These are phyloP conservation scores for Enteromius argenteus DNA, from an alignment of 2,797 vertebrate genomes.

Conservation along the genomic window DNA sequence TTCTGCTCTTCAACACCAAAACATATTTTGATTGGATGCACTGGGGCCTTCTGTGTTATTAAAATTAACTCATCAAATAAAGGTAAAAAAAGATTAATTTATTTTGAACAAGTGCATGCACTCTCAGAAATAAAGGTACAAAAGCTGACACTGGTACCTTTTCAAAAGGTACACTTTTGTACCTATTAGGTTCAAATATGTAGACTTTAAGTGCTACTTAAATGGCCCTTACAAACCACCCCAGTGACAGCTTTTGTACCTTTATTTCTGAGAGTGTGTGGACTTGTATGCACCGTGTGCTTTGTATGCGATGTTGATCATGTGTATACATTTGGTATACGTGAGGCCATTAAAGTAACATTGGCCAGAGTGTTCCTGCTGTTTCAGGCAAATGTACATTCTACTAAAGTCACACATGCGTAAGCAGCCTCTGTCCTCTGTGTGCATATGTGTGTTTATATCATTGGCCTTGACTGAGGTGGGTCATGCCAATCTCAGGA, in stretches of 20 bases:
- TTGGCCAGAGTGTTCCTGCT: background rate
- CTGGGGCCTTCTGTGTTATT: too few species aligned
- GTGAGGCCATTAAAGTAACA: background rate
- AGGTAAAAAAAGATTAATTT: too few species aligned
- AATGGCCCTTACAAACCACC: too few species aligned
- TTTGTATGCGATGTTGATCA: background rate
- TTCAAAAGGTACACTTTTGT: too few species aligned
- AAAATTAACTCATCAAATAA: too few species aligned
- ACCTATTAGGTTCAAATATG: too few species aligned
- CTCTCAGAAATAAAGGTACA: too few species aligned
- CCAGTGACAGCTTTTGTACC: too few species aligned
- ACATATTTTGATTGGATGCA: too few species aligned
- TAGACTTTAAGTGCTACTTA: too few species aligned
- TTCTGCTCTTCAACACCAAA: background rate
- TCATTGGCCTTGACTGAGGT: constrained; percentile 9
- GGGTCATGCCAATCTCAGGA: constrained; percentile 16
- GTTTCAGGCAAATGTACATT: constrained; percentile 18
- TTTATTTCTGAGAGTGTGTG: background rate
- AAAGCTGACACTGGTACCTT: too few species aligned
- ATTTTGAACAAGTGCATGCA: too few species aligned
- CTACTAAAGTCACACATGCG: constrained; percentile 11
- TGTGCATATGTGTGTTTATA: constrained; percentile 14
- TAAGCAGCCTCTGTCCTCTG: constrained; percentile 8
- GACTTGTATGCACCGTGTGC: background rate
- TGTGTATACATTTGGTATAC: background rate